phyloP scores from a whole-genome alignment of 2,888 invertebrate genomes.

The Harpalus rubripes region DNA sequence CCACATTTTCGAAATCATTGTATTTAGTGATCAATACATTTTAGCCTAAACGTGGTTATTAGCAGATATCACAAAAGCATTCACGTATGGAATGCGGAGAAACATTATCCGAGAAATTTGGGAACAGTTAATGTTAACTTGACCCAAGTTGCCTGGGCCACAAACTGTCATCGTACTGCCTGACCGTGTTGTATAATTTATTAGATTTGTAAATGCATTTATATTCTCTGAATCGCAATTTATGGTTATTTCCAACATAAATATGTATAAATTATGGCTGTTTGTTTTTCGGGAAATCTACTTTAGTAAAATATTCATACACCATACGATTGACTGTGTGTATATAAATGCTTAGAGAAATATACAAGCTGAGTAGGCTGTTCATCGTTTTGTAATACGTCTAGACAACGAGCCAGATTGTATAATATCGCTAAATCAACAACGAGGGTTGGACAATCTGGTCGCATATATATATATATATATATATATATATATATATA shows the following conservation, averaged over 20 bases:
- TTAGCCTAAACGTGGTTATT: neutral
- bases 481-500: too few relatives aligned
- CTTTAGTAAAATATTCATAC: too few relatives aligned
- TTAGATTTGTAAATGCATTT: slow-evolving; percentile 1
- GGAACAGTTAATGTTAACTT: neutral
- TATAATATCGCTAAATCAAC: too few relatives aligned
- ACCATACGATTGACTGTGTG: too few relatives aligned
- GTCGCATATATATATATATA: too few relatives aligned
- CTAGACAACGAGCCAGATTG: too few relatives aligned
- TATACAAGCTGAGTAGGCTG: too few relatives aligned
- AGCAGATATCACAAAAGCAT: neutral
- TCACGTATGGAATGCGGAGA: neutral
- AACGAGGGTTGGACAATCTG: too few relatives aligned
- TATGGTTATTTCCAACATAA: neutral
- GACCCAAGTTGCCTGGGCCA: neutral
- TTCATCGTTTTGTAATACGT: too few relatives aligned
- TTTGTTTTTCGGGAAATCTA: too few relatives aligned
- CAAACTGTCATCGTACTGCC: neutral
- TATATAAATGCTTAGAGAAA: too few relatives aligned
- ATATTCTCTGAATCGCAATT: neutral
- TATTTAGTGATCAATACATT: neutral
- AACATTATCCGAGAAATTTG: neutral
- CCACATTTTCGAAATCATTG: neutral
- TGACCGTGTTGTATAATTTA: neutral
- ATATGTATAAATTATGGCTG: too few relatives aligned